Base-by-base conservation (phyloP, 2,113 vertebrate genomes). In the Strigops habroptila region DNA sequence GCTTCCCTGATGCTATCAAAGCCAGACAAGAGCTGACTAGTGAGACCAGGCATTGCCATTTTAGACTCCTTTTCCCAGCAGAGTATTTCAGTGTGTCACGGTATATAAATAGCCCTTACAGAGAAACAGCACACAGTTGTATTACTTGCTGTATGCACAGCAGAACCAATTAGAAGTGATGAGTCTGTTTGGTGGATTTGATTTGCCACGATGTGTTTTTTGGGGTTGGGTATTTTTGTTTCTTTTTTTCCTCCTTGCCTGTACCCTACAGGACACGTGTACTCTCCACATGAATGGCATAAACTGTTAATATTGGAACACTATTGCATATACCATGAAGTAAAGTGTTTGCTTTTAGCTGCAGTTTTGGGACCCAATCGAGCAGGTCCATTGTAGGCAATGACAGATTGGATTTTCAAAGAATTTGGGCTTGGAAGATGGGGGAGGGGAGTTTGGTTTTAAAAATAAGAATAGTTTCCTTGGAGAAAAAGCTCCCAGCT, bases 11-110 rank as follows among this genome's bases (percentile, higher is more conserved):
- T 94, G 86, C 53, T 98, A 97, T 98, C 86, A 84, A 94, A 92
- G 79, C 27, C 27, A 97, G 97, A 98, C 95, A 97, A 83, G 95
- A 86, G 67, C 82, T 97, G 77, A 96, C 77, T 97, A 88, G 44
- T 88, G 88, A 24, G n/a, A 67, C 62, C 14, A 53, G 59, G 21
- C 55, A 96, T 74, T 95, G 91, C 59, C 90, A 63, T 52, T 96
- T 59, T 14, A 71, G 75, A 35, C 22, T 80, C 28, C 73, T 70
- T 90, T 89, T 96, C 73, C 64, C 90, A 91, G 49, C 48, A 73
- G 65, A 93, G 68, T 90, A 81, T 91, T 97, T 97, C 71, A 91
- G 24, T 41, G 33, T 97, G 91, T 87, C 94, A 95, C 41, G 46
- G 25, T 44, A 11, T 24, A 90, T 91, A 96, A 96, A 96, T 51